Evolutionary conservation across 2,888 invertebrate genomes (phyloP).

Genomic region (Tipula confusa): DNA sequence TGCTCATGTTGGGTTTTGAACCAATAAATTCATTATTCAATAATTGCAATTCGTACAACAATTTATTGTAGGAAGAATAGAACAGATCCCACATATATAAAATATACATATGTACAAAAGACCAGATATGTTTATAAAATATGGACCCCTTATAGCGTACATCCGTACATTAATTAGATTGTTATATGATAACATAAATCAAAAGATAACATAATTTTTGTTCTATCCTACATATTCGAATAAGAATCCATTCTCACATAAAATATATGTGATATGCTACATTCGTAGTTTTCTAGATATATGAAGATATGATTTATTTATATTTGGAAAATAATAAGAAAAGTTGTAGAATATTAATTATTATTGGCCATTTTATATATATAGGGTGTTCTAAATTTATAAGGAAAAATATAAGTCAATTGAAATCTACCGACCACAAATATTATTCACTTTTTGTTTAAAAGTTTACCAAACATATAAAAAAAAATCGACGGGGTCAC

Average conservation of each 20-base stretch:
- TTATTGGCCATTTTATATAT: neutral
- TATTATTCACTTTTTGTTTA: no score
- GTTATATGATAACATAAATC: constrained; percentile 20
- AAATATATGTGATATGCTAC: neutral
- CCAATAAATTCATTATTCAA: neutral
- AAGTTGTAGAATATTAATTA: constrained; percentile 20
- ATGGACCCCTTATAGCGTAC: neutral
- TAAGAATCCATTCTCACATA: neutral
- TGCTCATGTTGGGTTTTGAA: neutral
- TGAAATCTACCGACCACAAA: no score
- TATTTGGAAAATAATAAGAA: neutral
- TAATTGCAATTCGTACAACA: neutral
- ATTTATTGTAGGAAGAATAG: neutral
- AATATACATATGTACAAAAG: neutral
- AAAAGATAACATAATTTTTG: neutral
- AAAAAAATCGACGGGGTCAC: no score
- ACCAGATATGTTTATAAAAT: neutral
- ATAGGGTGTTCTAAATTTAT: no score
- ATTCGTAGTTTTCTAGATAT: neutral
- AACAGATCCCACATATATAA: neutral
- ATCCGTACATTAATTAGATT: constrained; percentile 12
- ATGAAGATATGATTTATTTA: neutral
- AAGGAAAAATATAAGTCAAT: no score
- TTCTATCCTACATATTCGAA: neutral
- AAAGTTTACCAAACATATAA: no score